Percentiles rank a stretch among this genome's conserved stretches.
Evolutionary conservation across 2,888 invertebrate genomes (phyloP).

Genomic region (Cryptus armator): DNA sequence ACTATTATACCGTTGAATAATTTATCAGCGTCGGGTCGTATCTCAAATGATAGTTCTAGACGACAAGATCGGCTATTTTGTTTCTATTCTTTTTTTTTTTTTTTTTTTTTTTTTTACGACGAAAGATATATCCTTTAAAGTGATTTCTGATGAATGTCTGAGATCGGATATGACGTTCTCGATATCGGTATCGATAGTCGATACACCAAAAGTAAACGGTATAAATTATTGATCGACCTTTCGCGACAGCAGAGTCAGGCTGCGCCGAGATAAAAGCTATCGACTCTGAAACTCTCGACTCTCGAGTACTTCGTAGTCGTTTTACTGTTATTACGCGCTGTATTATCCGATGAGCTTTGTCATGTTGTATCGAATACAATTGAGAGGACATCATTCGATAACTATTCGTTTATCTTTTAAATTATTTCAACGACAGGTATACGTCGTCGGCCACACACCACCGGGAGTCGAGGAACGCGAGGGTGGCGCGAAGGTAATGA

Average conservation of each 20-base stretch:
- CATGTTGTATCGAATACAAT: not conserved
- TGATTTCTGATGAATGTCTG: not conserved
- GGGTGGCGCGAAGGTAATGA: constrained; percentile 89
- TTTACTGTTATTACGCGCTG: not conserved
- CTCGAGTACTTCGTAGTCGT: not conserved
- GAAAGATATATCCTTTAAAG: not conserved
- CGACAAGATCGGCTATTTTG: too few species aligned
- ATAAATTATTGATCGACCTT: not conserved
- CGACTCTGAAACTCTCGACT: not conserved
- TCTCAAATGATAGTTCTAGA: too few species aligned
- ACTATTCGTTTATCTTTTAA: not conserved
- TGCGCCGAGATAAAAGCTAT: not conserved
- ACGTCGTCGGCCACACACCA: constrained; percentile 95
- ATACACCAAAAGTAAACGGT: not conserved
- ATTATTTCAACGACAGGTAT: constrained; percentile 88
- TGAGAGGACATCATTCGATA: not conserved
- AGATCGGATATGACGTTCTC: not conserved
- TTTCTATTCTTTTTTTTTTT: too few species aligned
- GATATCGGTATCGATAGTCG: constrained; percentile 6
- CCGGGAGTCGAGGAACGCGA: constrained; percentile 95
- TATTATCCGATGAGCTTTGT: not conserved
- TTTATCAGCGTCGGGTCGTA: too few species aligned
- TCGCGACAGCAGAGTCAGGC: not conserved
- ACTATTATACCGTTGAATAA: not conserved
- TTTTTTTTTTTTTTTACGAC: not conserved